A percentile compares a stretch with the other conserved stretches of the same genome.
phyloP scores from a whole-genome alignment of 2,113 vertebrate genomes.

The Mirza zaza region DNA sequence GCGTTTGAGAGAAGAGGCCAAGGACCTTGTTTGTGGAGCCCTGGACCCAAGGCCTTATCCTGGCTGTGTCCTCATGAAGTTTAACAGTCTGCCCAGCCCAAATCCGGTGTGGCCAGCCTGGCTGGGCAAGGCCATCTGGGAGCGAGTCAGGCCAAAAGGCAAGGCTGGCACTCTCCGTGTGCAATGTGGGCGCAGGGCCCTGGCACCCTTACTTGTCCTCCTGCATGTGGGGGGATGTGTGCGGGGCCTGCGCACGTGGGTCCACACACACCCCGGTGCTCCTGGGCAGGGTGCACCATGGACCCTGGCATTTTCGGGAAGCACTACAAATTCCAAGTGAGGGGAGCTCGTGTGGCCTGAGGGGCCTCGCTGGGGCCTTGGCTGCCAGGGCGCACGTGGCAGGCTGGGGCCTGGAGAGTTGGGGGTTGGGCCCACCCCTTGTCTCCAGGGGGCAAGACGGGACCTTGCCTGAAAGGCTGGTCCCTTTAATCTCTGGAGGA shows the following conservation, averaged over 20 bases:
- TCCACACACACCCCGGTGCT: background rate
- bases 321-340: background rate
- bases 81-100: background rate
- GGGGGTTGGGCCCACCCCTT: background rate
- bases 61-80: background rate
- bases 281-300: background rate
- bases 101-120: background rate
- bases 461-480: background rate
- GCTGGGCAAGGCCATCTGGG: background rate
- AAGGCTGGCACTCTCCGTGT: conserved; percentile 28
- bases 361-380: background rate
- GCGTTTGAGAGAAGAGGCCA: background rate
- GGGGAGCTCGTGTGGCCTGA: background rate
- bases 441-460: background rate
- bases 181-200: conserved; percentile 25
- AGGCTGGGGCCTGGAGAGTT: background rate
- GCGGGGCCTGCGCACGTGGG: background rate
- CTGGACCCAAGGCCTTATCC: background rate
- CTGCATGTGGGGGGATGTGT: background rate
- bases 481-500: background rate
- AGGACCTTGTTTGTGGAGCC: background rate
- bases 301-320: background rate
- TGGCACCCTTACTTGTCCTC: background rate
- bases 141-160: background rate
- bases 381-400: background rate